Conservation (phyloP, 1,140 invertebrate genomes). For the Onthophagus taurus region DNA sequence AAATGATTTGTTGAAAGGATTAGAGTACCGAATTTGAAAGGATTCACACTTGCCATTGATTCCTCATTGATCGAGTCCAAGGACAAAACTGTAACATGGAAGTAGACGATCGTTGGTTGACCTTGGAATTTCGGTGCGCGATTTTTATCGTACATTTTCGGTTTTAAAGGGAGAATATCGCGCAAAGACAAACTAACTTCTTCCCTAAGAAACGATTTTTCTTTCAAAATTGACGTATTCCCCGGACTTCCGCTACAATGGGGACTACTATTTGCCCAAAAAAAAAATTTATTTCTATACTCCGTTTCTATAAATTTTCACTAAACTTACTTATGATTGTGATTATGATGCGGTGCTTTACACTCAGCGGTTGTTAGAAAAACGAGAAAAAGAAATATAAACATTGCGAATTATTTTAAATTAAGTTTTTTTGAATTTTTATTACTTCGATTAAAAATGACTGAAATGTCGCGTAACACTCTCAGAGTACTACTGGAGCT, state of each 20-base stretch:
- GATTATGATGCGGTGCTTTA: no score
- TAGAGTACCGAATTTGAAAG: slow-evolving; percentile 6
- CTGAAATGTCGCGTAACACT: no score
- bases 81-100: slow-evolving; percentile 80
- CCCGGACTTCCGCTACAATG: no score
- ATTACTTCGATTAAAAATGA: no score
- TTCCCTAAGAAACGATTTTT: slow-evolving; percentile 20
- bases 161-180: slow-evolving; percentile 74
- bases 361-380: no score
- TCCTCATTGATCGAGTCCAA: slow-evolving; percentile 85
- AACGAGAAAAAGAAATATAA: no score
- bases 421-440: no score
- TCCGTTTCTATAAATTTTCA: no score
- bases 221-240: no score
- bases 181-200: slow-evolving; percentile 62
- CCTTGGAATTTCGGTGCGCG: slow-evolving; percentile 74
- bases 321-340: no score
- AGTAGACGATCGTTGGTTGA: slow-evolving; percentile 78
- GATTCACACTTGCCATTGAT: slow-evolving; percentile 64
- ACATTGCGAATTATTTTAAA: no score
- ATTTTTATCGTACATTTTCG: slow-evolving; percentile 83
- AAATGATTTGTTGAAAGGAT: not conserved
- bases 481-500: no score
- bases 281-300: not conserved
- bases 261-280: not conserved